These are phyloP conservation scores for Periparus ater DNA, from an alignment of 2,797 vertebrate genomes.

Conservation along the genomic window DNA sequence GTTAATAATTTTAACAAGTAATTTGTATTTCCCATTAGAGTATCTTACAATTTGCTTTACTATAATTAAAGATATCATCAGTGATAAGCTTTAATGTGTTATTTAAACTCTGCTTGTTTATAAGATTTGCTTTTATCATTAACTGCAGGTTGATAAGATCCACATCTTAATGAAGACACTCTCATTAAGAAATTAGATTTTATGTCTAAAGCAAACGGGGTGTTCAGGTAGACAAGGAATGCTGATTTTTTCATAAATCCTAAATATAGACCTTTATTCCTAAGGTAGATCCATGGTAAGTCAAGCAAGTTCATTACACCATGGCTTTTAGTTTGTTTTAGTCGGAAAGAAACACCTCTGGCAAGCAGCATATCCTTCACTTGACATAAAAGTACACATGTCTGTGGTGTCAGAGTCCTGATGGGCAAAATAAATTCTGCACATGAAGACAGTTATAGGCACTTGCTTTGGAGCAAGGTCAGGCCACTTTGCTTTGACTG, in stretches of 20 bases:
- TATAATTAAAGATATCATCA: constrained; percentile 81
- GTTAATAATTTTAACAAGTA: constrained; percentile 84
- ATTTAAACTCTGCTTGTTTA: constrained; percentile 73
- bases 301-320: neutral
- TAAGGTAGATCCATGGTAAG: neutral
- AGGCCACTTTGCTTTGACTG: neutral
- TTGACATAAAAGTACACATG: neutral
- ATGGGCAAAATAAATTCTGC: neutral
- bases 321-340: neutral
- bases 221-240: neutral
- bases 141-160: constrained; percentile 66
- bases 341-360: neutral
- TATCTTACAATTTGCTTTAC: constrained; percentile 73
- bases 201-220: constrained; percentile 28
- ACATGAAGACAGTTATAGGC: neutral
- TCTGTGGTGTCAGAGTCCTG: neutral
- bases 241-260: neutral
- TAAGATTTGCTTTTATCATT: constrained; percentile 77
- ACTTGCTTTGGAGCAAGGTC: neutral
- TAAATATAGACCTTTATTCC: neutral
- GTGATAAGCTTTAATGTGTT: constrained; percentile 74
- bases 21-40: constrained; percentile 82
- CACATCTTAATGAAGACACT: constrained; percentile 17
- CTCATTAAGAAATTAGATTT: constrained; percentile 69
- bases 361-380: neutral